phyloP scores from a whole-genome alignment of 2,797 vertebrate genomes.

The Clamator glandarius region DNA sequence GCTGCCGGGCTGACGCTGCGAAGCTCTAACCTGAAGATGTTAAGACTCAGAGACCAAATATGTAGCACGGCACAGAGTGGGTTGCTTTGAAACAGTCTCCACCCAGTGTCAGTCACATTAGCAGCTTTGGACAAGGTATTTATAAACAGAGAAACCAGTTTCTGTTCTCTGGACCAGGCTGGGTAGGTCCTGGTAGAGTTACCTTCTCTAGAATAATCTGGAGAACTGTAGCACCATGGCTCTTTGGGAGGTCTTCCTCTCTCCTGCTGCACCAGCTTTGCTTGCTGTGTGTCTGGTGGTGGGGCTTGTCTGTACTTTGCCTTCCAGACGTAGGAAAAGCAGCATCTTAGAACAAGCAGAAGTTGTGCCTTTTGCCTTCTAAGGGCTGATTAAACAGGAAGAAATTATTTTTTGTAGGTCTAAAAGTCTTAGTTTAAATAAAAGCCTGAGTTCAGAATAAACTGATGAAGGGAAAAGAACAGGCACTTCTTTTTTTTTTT shows the following conservation, averaged over 20 bases:
- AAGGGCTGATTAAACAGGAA: not conserved
- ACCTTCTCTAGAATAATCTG: not conserved
- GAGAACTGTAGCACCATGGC: not conserved
- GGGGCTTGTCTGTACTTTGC: not conserved
- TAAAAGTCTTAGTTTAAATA: not conserved
- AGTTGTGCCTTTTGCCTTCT: not conserved
- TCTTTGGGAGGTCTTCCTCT: not conserved
- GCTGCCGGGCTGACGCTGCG: rapidly evolving
- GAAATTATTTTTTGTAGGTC: not conserved
- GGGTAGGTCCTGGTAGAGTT: not conserved
- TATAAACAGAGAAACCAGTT: not conserved
- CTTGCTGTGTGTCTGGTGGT: not conserved
- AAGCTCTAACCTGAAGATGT: not conserved
- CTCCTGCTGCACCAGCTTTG: not conserved
- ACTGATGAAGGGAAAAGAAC: not conserved
- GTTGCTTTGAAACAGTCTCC: not conserved
- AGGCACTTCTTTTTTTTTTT: not conserved
- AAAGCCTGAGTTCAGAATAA: not conserved
- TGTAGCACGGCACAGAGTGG: not conserved
- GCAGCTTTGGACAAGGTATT: not conserved
- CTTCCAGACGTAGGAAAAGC: not conserved
- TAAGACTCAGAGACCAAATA: not conserved
- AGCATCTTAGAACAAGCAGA: not conserved
- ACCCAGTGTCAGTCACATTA: not conserved
- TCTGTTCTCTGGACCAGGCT: not conserved